Conservation (phyloP, 2,888 invertebrate genomes). For the Drosophila fulvimacula region DNA sequence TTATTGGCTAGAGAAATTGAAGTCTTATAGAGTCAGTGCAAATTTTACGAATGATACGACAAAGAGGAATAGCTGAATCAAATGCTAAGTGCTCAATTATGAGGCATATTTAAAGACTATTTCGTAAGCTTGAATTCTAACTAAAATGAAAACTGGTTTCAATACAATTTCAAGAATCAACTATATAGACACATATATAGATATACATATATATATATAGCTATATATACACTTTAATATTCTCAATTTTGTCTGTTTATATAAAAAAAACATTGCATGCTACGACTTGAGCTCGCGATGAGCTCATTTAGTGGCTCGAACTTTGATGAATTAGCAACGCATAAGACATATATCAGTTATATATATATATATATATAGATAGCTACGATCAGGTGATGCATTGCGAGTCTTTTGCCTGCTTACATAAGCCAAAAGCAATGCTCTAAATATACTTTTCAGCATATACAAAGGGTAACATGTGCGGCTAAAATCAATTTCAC, state of each 20-base stretch:
- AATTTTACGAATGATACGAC: conserved; percentile 6
- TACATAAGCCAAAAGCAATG: conserved; percentile 48
- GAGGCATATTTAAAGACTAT: background rate
- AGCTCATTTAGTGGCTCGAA: conserved; percentile 51
- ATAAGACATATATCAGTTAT: conserved; percentile 24
- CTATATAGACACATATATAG: background rate
- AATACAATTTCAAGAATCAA: background rate
- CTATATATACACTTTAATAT: background rate
- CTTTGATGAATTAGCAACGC: conserved; percentile 16
- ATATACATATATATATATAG: background rate
- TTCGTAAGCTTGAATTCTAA: background rate
- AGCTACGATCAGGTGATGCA: conserved; percentile 30
- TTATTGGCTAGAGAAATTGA: background rate
- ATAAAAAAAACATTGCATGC: conserved; percentile 8
- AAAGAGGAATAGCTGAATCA: conserved; percentile 2
- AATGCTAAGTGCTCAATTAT: background rate
- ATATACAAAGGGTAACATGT: conserved; percentile 1
- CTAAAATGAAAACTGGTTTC: conserved; percentile 8
- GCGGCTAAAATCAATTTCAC: conserved; percentile 69
- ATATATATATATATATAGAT: background rate
- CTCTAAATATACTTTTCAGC: background rate
- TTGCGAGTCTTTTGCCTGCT: conserved; percentile 34
- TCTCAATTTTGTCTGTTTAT: background rate
- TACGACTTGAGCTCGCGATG: conserved; percentile 43
- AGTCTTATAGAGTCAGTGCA: background rate